phyloP scores from a whole-genome alignment of 2,888 invertebrate genomes.

The Sclerodermus sp. region DNA sequence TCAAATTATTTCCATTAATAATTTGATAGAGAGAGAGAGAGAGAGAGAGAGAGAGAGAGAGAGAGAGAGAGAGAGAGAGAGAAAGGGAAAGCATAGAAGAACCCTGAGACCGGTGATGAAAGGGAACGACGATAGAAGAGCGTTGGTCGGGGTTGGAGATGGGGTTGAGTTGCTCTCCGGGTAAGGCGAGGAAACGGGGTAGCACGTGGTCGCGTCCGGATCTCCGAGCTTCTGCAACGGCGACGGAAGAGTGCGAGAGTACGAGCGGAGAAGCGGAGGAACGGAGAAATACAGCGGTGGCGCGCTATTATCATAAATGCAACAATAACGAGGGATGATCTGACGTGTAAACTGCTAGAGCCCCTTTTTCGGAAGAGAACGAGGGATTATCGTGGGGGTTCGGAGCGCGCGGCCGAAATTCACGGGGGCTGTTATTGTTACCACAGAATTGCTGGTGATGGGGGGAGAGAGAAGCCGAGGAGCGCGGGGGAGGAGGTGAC shows the following conservation, averaged over 20 bases:
- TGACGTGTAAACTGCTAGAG: constrained; percentile 54
- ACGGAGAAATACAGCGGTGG: too few species aligned
- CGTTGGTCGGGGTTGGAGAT: too few species aligned
- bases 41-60: constrained; percentile 23
- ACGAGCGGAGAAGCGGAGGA: constrained; percentile 4
- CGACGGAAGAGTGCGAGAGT: too few species aligned
- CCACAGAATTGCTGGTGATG: constrained; percentile 31
- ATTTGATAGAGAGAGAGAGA: constrained; percentile 17
- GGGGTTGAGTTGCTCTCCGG: too few species aligned
- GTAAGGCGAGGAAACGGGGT: neutral
- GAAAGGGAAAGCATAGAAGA: too few species aligned
- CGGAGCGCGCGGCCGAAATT: constrained; percentile 30
- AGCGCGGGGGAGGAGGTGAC: constrained; percentile 8
- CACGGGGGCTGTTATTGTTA: constrained; percentile 54
- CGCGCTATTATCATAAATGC: constrained; percentile 55
- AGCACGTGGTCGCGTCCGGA: neutral
- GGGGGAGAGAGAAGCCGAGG: constrained; percentile 11
- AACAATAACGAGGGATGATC: constrained; percentile 59
- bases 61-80: too few species aligned
- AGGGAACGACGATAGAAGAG: neutral
- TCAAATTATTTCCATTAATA: too few species aligned
- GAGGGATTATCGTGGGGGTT: constrained; percentile 45
- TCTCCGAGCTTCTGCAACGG: too few species aligned
- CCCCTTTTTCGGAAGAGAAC: constrained; percentile 37
- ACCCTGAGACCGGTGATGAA: neutral